Percentiles rank a stretch among this genome's conserved stretches.
Conservation (phyloP, 37 sponge, comb jelly and placozoan genomes). For the Diacarnus erythraeanus region DNA sequence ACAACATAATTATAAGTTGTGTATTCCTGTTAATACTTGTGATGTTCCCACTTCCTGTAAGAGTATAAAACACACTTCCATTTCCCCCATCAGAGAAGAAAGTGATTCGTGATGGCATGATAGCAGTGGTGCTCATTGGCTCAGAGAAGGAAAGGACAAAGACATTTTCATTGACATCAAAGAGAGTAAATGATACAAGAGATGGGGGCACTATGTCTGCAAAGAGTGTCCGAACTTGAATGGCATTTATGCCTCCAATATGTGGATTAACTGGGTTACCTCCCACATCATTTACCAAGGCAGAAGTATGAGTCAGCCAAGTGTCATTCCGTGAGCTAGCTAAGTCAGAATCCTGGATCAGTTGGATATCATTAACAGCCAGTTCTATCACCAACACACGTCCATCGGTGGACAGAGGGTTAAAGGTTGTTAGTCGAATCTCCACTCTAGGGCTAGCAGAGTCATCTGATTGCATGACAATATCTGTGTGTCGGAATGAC, state of each 20-base stretch:
- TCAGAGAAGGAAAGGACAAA: constrained; percentile 83
- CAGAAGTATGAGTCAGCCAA: constrained; percentile 57
- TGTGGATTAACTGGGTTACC: constrained; percentile 55
- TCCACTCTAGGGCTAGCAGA: constrained; percentile 7
- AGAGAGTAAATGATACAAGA: constrained; percentile 38
- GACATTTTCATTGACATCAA: constrained; percentile 51
- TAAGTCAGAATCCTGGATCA: constrained; percentile 51
- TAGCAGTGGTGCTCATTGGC: constrained; percentile 49
- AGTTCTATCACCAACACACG: constrained; percentile 37
- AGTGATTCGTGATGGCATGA: constrained; percentile 45
- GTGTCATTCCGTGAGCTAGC: constrained; percentile 60
- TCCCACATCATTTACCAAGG: constrained; percentile 52
- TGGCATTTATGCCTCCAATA: constrained; percentile 51
- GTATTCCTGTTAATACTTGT: constrained; percentile 27
- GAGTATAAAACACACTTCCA: constrained; percentile 24
- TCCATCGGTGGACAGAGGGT: constrained; percentile 19
- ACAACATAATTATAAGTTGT: constrained; percentile 23
- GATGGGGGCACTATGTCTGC: constrained; percentile 60
- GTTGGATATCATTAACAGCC: constrained; percentile 42
- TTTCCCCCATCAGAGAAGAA: constrained; percentile 44
- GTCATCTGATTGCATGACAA: constrained; percentile 57
- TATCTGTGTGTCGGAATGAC: constrained; percentile 29
- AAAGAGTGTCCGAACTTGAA: constrained; percentile 54
- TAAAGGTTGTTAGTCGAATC: constrained; percentile 38
- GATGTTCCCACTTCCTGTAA: constrained; percentile 64